A percentile compares a stretch with the other conserved stretches of the same genome.
Conservation (phyloP, 2,888 invertebrate species). For the Plebejus argus region DNA sequence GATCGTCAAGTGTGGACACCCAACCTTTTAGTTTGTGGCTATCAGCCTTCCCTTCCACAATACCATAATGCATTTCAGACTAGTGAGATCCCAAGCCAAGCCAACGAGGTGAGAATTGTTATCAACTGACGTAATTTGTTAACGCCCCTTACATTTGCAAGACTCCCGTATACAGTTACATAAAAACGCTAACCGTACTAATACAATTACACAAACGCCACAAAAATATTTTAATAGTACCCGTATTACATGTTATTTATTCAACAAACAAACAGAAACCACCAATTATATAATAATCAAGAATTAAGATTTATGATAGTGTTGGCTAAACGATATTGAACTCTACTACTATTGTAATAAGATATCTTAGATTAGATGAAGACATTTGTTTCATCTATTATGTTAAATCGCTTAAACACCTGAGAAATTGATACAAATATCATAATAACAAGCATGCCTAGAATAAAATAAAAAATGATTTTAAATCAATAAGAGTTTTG, state of each 20-base stretch:
- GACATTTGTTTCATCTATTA: slow-evolving; percentile 1
- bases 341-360: not conserved
- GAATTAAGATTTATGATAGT: slow-evolving; percentile 39
- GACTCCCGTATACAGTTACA: slow-evolving; percentile 13
- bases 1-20: too few relatives aligned
- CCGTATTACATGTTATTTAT: slow-evolving; percentile 36
- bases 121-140: not conserved
- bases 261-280: slow-evolving; percentile 38
- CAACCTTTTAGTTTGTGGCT: too few relatives aligned
- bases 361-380: not conserved
- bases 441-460: not conserved
- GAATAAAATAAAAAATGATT: not conserved
- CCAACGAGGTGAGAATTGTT: not conserved
- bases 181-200: not conserved
- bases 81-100: too few relatives aligned
- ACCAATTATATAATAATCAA: slow-evolving; percentile 41
- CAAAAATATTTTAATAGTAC: slow-evolving; percentile 29
- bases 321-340: not conserved
- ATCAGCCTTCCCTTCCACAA: too few relatives aligned
- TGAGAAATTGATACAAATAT: not conserved
- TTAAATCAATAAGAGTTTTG: too few relatives aligned
- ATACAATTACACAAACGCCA: slow-evolving; percentile 11
- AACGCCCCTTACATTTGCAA: not conserved
- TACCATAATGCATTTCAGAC: too few relatives aligned
- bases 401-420: not conserved